These are phyloP conservation scores for Alethe diademata DNA, from an alignment of 2,113 vertebrate species.

Conservation along the genomic window DNA sequence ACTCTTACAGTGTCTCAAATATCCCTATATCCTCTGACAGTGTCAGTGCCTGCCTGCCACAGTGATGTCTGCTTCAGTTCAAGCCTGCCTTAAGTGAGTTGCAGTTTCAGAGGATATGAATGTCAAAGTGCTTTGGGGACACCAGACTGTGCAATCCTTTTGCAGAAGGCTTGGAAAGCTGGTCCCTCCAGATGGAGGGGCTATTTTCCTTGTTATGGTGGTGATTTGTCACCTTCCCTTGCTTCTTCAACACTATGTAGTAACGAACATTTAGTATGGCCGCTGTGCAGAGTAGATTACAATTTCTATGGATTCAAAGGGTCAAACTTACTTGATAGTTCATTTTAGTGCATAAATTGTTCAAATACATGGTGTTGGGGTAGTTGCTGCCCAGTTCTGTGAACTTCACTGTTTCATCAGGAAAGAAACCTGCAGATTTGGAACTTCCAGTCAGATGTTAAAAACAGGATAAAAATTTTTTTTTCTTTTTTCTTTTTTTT, in stretches of 20 bases:
- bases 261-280: background rate
- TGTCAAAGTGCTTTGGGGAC: background rate
- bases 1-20: background rate
- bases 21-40: background rate
- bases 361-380: background rate
- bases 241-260: background rate
- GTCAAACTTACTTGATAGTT: background rate
- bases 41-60: background rate
- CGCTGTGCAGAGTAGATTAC: background rate
- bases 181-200: background rate
- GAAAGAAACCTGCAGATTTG: background rate
- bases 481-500: background rate
- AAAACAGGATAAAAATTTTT: background rate
- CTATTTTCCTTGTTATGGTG: background rate
- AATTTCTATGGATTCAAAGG: background rate
- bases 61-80: background rate
- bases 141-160: accelerated
- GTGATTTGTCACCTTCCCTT: background rate
- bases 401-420: background rate
- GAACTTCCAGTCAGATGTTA: background rate
- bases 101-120: background rate
- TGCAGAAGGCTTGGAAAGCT: background rate
- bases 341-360: background rate
- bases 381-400: background rate
- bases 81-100: background rate